Base-by-base conservation (phyloP, 2,888 invertebrate species). In the Tribolium freemani region DNA sequence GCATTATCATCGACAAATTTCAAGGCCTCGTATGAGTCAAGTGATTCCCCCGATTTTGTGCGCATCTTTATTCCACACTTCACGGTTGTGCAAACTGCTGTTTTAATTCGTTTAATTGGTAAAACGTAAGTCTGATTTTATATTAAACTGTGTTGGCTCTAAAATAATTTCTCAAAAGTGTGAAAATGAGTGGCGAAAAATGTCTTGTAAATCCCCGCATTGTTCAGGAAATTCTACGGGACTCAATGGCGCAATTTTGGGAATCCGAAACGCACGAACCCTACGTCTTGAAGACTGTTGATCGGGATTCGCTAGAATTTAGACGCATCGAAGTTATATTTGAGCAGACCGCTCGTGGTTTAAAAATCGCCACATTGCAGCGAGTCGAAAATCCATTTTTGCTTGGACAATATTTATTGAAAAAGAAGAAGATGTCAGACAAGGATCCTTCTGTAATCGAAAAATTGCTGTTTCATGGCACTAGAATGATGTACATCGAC, bases 391-490 rank as follows among this genome's bases (percentile, higher is more conserved):
- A 67, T 48, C 67, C 67, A 3, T 67, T 38, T 30, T 20, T 67
- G 2, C 48, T 67, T 5, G 67, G 38, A 30, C 6, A 13, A 2
- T 67, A 57, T 10, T 45, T 54, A 11, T 8, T 66, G 44, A 66
- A 66, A 53, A 56, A 30, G 10, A 16, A 57, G 5, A 67, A 67
- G 57, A 10, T 57, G 45, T 0, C 10, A 16, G 21, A 30, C 3
- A 13, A 63, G 2, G 3, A 13, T 10, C 0, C 5, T 30, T 0
- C 1, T 6, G 30, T 31, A 4, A 16, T 2, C 5, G 3, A 2
- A 57, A 67, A 31, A 5, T 5, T 9, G n/a, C 72, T 83, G 10
- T 84, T 81, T 73, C 84, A 84, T 58, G 84, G 84, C 6, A 83
- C 83, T 4, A 58, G 54, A 51, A 44, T 16, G 20, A 10, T 16